A percentile compares a stretch with the other conserved stretches of the same genome.
Evolutionary conservation across 2,888 invertebrate species (phyloP).

Genomic region (Frankliniella intonsa): DNA sequence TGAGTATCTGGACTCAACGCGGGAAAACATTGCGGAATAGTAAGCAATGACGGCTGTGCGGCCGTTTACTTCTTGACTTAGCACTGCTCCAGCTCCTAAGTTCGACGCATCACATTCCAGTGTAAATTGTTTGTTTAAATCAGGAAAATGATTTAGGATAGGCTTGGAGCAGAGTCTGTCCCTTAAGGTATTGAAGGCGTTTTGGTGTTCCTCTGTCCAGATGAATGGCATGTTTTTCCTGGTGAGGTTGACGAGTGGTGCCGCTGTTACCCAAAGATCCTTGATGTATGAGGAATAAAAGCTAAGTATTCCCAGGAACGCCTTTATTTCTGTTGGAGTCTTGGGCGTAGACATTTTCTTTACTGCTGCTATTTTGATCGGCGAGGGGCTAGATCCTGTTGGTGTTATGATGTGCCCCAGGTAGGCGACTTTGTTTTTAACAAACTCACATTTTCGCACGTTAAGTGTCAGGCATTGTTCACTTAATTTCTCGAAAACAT

Average conservation of each 20-base stretch:
- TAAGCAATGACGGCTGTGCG: neutral
- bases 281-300: no score
- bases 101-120: neutral
- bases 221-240: neutral
- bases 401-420: no score
- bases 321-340: no score
- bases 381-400: no score
- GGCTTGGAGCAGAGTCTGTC: neutral
- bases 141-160: neutral
- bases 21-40: neutral
- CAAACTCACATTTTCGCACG: no score
- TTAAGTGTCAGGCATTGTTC: no score
- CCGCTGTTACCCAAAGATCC: neutral
- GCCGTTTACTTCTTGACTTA: neutral
- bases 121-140: neutral
- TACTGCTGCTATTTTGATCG: no score
- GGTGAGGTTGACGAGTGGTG: neutral
- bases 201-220: neutral
- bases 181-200: neutral
- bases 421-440: no score
- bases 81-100: neutral
- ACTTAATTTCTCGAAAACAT: no score
- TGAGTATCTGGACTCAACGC: neutral
- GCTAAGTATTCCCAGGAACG: no score
- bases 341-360: no score